Evolutionary conservation across 2,797 vertebrate genomes (phyloP).

Genomic region (Amniataba percoides): DNA sequence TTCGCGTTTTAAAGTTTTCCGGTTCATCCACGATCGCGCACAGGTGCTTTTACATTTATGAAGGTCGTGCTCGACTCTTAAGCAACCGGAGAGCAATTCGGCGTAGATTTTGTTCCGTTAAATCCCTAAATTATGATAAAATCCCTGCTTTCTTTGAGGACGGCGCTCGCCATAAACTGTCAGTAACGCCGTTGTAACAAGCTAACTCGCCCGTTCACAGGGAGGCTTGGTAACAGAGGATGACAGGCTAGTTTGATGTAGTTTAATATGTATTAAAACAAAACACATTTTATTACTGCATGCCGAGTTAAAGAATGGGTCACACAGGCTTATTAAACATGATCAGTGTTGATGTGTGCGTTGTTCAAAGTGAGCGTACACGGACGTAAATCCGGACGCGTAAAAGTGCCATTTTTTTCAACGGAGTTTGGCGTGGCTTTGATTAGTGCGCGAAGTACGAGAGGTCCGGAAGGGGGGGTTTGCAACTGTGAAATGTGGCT

Average conservation of each 20-base stretch:
- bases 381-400: fast-evolving
- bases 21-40: fast-evolving
- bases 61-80: fast-evolving
- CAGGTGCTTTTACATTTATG: fast-evolving
- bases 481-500: slow-evolving; percentile 51
- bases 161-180: background rate
- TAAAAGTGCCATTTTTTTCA: background rate
- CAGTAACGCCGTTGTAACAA: background rate
- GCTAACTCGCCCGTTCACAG: background rate
- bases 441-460: background rate
- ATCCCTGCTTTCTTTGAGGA: background rate
- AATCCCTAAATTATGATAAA: fast-evolving
- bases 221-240: no score
- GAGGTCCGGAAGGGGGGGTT: slow-evolving; percentile 50
- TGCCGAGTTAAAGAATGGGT: background rate
- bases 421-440: background rate
- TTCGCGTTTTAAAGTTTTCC: background rate
- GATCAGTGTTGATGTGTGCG: fast-evolving
- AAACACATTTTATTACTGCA: fast-evolving
- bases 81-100: background rate
- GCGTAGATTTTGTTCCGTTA: fast-evolving
- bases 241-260: background rate
- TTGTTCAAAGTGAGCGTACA: background rate
- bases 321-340: background rate
- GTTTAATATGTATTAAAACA: background rate